Conservation (phyloP, 2,888 invertebrate genomes). For the Pollenia griseotomentosa region DNA sequence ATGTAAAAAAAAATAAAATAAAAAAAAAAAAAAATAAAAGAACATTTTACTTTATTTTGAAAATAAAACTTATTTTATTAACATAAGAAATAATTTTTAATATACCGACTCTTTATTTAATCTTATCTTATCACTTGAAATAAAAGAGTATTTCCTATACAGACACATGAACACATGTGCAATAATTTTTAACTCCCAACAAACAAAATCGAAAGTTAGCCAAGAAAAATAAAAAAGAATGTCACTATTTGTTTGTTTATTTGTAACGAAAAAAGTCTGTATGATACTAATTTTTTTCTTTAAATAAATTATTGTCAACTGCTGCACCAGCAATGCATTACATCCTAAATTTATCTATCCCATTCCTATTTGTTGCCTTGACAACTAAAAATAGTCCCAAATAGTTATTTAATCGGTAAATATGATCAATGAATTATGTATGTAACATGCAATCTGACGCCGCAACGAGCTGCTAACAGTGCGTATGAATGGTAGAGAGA, state of each 20-base stretch:
- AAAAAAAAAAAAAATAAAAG: no score
- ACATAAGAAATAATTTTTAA: neutral
- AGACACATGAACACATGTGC: conserved; percentile 31
- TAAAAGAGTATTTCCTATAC: neutral
- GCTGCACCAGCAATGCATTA: conserved; percentile 9
- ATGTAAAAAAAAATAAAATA: no score
- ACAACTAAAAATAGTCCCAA: conserved; percentile 24
- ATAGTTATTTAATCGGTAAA: conserved; percentile 50
- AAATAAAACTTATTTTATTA: neutral
- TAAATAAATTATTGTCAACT: conserved; percentile 42
- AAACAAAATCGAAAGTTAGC: conserved; percentile 4
- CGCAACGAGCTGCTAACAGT: conserved; percentile 24
- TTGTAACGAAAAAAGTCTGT: conserved; percentile 2
- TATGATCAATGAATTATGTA: conserved; percentile 61
- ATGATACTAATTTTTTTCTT: neutral
- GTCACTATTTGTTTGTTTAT: conserved; percentile 24
- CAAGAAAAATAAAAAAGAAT: conserved; percentile 26
- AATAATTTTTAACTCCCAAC: conserved; percentile 12
- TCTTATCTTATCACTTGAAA: conserved; percentile 55
- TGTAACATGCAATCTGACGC: conserved; percentile 43
- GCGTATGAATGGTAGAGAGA: neutral
- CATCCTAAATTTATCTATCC: neutral
- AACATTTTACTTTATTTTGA: neutral
- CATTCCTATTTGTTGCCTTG: conserved; percentile 15
- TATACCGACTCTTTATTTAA: neutral